Base-by-base conservation (phyloP, 2,797 vertebrate species). In the Gambusia yucatana region DNA sequence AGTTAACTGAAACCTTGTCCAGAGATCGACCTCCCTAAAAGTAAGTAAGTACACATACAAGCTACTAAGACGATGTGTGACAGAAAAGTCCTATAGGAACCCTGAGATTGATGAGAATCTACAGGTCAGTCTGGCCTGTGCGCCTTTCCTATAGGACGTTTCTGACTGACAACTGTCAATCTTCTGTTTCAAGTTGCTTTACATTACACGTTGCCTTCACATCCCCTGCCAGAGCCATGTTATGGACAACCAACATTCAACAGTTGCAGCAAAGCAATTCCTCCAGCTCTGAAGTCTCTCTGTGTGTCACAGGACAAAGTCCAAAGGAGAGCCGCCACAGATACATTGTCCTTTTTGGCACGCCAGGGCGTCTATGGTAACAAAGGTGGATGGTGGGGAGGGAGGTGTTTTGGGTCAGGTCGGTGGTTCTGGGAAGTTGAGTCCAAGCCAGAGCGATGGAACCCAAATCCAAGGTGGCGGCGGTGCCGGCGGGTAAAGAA, bases 21-120 rank as follows among this genome's bases (percentile, higher is more conserved):
- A 76, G 46, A 65, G 65, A 11, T 52, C 17, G 44, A 36, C 33
- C 43, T 43, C 61, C 81, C n/a, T 73, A 82, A 86, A 78, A 88
- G 78, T 52, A 25, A 52, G 83, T 83, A 78, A 55, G 70, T 86
- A 77, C 89, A 92, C 63, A 41, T 81, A 88, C 79, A 88, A 61
- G 65, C 82, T 79, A 84, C 41, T 76, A 76, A 76, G 73, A 82
- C 30, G 87, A 87, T 3, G 3, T 63, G 16, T 67, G 86, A 78
- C 90, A 92, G 88, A 93, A 88, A 91, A 80, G 89, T 94, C 92
- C 93, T 92, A 92, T 91, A 94, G 85, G 85, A 94, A 83, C 78
- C 91, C 93, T 91, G 93, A 93, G 91, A 92, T 85, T 76, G 76
- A 52, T 77, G 72, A 86, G 79, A 86, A 92, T 91, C 87, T 93